Evolutionary conservation across 2,113 vertebrate species (phyloP).

Genomic region (Spilogale gracilis): DNA sequence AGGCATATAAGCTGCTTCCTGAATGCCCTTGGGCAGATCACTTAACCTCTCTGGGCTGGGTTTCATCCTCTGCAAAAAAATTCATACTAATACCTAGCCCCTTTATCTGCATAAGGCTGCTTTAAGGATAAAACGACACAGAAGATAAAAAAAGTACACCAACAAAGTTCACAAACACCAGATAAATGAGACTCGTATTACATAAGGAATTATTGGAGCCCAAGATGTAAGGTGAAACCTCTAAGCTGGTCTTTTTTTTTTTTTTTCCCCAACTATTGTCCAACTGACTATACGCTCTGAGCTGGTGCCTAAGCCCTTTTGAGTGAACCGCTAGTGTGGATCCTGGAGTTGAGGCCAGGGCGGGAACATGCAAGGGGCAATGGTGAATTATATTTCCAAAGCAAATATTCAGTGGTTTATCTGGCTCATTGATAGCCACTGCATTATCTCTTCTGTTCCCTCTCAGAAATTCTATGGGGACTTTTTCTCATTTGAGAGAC

Average conservation of each 20-base stretch:
- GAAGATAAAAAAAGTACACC: slow-evolving; percentile 29
- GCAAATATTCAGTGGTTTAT: neutral
- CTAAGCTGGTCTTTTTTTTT: neutral
- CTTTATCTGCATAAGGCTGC: neutral
- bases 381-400: neutral
- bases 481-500: neutral
- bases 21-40: neutral
- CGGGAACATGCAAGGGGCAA: neutral
- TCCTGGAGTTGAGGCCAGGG: neutral
- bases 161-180: slow-evolving; percentile 41
- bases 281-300: neutral
- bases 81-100: neutral
- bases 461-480: neutral
- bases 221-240: slow-evolving; percentile 11
- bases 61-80: neutral
- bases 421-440: neutral
- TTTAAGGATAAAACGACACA: neutral
- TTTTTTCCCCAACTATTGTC: neutral
- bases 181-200: slow-evolving; percentile 36
- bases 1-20: neutral
- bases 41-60: neutral
- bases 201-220: neutral
- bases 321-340: neutral
- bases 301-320: neutral
- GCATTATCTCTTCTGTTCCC: neutral